These are phyloP conservation scores for Hemichromis elongatus DNA, from an alignment of 2,113 vertebrate genomes.

Conservation along the genomic window DNA sequence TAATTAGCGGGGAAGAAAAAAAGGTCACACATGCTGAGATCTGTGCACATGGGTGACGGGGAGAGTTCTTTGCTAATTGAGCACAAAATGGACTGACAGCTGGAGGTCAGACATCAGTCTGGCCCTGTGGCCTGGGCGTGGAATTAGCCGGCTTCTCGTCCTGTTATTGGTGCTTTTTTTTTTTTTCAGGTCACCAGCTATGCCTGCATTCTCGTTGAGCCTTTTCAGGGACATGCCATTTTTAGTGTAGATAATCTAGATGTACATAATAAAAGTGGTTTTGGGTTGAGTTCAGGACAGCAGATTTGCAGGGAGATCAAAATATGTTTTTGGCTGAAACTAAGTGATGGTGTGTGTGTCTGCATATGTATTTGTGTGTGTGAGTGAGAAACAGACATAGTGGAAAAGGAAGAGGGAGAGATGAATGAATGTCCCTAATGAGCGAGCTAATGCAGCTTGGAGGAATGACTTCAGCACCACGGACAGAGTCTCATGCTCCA, in stretches of 20 bases:
- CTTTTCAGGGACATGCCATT: slow-evolving; percentile 41
- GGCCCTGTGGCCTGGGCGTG: slow-evolving; percentile 24
- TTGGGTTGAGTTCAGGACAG: slow-evolving; percentile 35
- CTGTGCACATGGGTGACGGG: slow-evolving; percentile 13
- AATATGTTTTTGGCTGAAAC: slow-evolving; percentile 22
- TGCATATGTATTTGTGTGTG: neutral
- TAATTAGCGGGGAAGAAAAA: slow-evolving; percentile 38
- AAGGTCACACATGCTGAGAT: slow-evolving; percentile 38
- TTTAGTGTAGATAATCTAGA: slow-evolving; percentile 56
- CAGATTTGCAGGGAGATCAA: slow-evolving; percentile 48
- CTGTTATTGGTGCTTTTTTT: slow-evolving; percentile 4
- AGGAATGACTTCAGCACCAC: slow-evolving; percentile 62
- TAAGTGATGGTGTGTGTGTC: neutral
- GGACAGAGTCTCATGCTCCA: slow-evolving; percentile 51
- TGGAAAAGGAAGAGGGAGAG: neutral
- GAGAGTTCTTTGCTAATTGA: slow-evolving; percentile 59
- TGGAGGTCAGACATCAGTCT: slow-evolving; percentile 60
- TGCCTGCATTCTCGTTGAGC: slow-evolving; percentile 16
- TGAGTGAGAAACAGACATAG: neutral
- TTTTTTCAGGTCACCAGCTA: neutral
- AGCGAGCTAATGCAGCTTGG: neutral
- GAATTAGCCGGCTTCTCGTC: slow-evolving; percentile 43
- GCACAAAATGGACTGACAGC: slow-evolving; percentile 61
- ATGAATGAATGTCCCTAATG: slow-evolving; percentile 32
- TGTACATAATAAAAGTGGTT: slow-evolving; percentile 52